Evolutionary conservation across 1,140 invertebrate species (phyloP).

Genomic region (Brachionus koreanus): DNA sequence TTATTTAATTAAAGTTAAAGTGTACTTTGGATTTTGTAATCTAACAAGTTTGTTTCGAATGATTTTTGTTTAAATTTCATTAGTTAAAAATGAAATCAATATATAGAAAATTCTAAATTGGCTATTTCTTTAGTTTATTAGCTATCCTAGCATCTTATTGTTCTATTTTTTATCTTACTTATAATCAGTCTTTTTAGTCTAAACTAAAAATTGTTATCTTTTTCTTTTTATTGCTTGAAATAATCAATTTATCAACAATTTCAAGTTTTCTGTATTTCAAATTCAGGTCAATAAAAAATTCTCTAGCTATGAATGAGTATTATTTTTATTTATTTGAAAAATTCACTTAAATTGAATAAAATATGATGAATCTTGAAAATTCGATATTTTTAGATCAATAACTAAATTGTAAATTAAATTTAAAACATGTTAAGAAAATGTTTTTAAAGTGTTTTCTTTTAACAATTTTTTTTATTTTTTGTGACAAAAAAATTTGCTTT

Average conservation of each 20-base stretch:
- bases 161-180: neutral
- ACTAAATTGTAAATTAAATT: neutral
- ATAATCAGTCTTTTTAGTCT: neutral
- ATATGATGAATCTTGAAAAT: no score
- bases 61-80: neutral
- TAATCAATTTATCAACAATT: neutral
- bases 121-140: neutral
- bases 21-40: neutral
- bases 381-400: neutral
- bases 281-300: neutral
- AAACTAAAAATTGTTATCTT: neutral
- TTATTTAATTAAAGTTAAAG: slow-evolving; percentile 1
- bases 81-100: neutral
- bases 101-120: neutral
- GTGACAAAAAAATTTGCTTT: no score
- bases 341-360: neutral
- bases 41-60: neutral
- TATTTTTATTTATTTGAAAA: no score
- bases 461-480: no score
- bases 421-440: neutral
- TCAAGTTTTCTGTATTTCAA: neutral
- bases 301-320: no score
- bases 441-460: no score
- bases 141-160: neutral
- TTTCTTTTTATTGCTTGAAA: neutral